Conservation (phyloP, 2,888 invertebrate species). For the Helobdella robusta region DNA sequence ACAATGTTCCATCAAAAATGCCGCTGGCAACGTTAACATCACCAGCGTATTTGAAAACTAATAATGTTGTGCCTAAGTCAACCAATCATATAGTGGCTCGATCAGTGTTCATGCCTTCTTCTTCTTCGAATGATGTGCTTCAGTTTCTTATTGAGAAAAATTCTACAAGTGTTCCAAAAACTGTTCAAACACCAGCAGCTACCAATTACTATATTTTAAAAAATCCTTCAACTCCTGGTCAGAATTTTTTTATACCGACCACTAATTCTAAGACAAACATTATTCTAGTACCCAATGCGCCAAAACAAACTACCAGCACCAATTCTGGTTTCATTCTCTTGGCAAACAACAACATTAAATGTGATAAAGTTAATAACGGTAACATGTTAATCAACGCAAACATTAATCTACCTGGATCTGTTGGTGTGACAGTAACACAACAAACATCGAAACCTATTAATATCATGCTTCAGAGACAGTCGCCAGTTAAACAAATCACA, state of each 20-base stretch:
- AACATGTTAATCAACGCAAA: neutral
- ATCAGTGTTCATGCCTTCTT: conserved; percentile 19
- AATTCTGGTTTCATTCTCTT: conserved; percentile 20
- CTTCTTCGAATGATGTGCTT: conserved; percentile 11
- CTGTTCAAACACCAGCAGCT: neutral
- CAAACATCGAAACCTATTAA: no score
- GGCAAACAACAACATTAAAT: conserved; percentile 13
- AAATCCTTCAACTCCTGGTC: conserved; percentile 17
- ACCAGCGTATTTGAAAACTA: neutral
- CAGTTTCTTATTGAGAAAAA: conserved; percentile 13
- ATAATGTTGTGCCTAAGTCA: neutral
- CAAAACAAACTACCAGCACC: neutral
- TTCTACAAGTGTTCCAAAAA: neutral
- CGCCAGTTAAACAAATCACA: neutral
- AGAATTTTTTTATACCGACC: conserved; percentile 14
- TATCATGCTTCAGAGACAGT: conserved; percentile 12
- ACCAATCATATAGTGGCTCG: conserved; percentile 1
- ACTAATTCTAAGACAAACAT: conserved; percentile 13
- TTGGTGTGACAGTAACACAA: no score
- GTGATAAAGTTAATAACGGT: neutral
- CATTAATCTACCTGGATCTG: no score
- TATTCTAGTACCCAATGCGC: conserved; percentile 18
- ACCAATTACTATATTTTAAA: conserved; percentile 17
- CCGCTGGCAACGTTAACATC: neutral
- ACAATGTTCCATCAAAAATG: neutral